Evolutionary conservation across 30 jellyfish, hydroid and myxozoan species (phyloP), one percentile per base, ranked within the genome.

Genomic region (Sanderia malayensis): DNA sequence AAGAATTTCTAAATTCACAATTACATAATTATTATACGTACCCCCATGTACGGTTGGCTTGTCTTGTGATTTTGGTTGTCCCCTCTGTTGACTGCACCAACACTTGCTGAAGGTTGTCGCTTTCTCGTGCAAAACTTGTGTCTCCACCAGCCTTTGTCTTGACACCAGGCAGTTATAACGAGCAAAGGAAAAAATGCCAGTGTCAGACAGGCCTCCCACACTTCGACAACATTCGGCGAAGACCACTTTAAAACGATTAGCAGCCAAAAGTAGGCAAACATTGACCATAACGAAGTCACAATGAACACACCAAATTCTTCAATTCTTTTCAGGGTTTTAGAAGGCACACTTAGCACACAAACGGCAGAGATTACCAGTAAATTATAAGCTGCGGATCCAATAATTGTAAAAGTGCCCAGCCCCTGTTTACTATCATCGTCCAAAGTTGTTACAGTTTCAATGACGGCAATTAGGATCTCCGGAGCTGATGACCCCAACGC

Each of bases 401-500:
- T 80, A 0, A 88, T 88, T 34, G 97, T 88, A 41, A 80, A 88
- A 0, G 87, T 75, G 3, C 97, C 97, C 45, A 88, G 67, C 1
- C 79, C 89, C 37, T 76, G 75, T 18, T 80, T 28, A 7, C 49
- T 47, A 4, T 46, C 69, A 1, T 44, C 28, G 31, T 60, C 81
- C 61, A 88, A 57, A 44, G 52, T 81, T 2, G 95, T 23, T 19
- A 88, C 69, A 1, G 97, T 88, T 60, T 88, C 97, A n/a, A 88
- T 68, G 27, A 88, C 97, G 6, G 97, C 95, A 8, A 88, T 88
- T 15, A 88, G 58, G 30, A 88, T 88, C 67, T 88, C 97, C 1
- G 97, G 97, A 18, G 97, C 97, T 15, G 97, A 88, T 0, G 97
- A 88, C 25, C 97, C 97, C 9, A 88, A 58, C 1, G 97, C 97